Conservation (phyloP, 2,888 invertebrate species). For the Tribolium freemani region DNA sequence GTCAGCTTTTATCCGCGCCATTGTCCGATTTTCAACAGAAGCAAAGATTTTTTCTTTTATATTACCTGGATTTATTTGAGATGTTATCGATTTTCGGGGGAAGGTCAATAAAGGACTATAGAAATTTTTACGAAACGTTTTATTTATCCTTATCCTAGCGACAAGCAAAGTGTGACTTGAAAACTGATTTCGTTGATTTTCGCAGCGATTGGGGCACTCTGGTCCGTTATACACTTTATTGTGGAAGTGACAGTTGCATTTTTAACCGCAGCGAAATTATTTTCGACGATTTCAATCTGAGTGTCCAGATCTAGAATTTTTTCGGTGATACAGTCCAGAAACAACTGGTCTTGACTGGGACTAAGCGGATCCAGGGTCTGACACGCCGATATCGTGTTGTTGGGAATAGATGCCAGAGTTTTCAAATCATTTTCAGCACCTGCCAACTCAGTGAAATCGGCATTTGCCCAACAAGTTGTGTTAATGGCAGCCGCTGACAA, state of each 20-base stretch:
- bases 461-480: constrained; percentile 2
- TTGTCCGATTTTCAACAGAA: constrained; percentile 3
- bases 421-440: background rate
- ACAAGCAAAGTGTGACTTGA: constrained; percentile 12
- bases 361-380: constrained; percentile 2
- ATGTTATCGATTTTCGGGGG: constrained; percentile 17
- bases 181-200: constrained; percentile 17
- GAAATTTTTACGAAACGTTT: background rate
- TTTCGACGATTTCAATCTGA: background rate
- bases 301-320: constrained; percentile 19
- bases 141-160: background rate
- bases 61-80: constrained; percentile 8
- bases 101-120: background rate
- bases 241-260: background rate
- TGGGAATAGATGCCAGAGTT: constrained; percentile 11
- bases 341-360: constrained; percentile 23
- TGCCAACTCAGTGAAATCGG: background rate
- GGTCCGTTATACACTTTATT: background rate
- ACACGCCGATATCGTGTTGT: constrained; percentile 1
- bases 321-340: constrained; percentile 6
- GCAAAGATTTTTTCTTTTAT: constrained; percentile 14
- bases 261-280: background rate
- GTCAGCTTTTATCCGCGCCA: constrained; percentile 7
- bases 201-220: background rate
- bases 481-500: constrained; percentile 4